Evolutionary conservation across 2,888 invertebrate genomes (phyloP).

Genomic region (Lycaena phlaeas): DNA sequence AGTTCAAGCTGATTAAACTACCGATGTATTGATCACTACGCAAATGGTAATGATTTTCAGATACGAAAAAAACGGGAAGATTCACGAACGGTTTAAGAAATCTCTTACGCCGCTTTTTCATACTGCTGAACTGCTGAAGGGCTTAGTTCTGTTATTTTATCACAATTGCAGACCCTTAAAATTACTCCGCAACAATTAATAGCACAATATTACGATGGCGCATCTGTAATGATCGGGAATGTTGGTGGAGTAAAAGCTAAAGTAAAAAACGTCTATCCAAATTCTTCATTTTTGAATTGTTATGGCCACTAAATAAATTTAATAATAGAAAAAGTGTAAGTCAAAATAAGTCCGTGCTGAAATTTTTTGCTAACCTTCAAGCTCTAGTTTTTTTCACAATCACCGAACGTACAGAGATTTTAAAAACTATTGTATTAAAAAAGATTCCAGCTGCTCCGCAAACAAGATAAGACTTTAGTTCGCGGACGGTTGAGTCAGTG

Average conservation of each 20-base stretch:
- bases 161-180: conserved; percentile 13
- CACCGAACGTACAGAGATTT: too few relatives aligned
- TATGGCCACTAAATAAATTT: conserved; percentile 7
- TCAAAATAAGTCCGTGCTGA: neutral
- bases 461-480: too few relatives aligned
- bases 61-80: conserved; percentile 12
- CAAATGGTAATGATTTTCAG: conserved; percentile 14
- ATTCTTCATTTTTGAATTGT: conserved; percentile 8
- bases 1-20: conserved; percentile 14
- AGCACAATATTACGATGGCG: neutral
- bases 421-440: conserved; percentile 1
- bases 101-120: conserved; percentile 12
- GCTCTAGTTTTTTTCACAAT: too few relatives aligned
- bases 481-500: too few relatives aligned
- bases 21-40: conserved; percentile 12
- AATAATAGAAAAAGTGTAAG: conserved; percentile 9
- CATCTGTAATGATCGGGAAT: too few relatives aligned
- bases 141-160: too few relatives aligned
- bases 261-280: too few relatives aligned
- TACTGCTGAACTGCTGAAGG: conserved; percentile 11
- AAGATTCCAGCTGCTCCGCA: conserved; percentile 5
- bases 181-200: conserved; percentile 14
- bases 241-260: conserved; percentile 14
- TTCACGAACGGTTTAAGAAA: conserved; percentile 11
- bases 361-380: too few relatives aligned